Conservation (phyloP, 2,797 vertebrate genomes). For the Crocodylus rhombifer region DNA sequence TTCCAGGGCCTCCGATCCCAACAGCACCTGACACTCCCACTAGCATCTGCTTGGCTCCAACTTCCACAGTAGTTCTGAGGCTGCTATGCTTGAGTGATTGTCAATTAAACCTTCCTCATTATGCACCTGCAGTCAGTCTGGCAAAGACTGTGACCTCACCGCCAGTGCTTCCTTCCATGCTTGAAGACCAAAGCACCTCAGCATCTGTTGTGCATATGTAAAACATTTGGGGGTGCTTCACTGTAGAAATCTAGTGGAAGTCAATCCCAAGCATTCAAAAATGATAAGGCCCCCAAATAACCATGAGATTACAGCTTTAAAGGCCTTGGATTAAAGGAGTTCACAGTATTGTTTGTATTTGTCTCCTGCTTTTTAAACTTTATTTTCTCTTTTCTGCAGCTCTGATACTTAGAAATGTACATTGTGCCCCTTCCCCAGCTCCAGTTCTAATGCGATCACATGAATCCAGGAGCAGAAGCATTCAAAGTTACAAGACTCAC, state of each 20-base stretch:
- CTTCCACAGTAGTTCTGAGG: neutral
- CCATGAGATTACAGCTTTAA: neutral
- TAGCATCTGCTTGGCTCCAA: neutral
- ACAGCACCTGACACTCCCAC: neutral
- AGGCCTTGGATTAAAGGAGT: neutral
- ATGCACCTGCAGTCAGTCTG: neutral
- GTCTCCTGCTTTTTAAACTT: neutral
- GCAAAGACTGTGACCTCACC: neutral
- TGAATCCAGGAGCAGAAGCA: neutral
- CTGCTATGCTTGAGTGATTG: neutral
- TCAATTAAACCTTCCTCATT: constrained; percentile 11
- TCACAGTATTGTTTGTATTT: no score
- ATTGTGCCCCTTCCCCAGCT: neutral
- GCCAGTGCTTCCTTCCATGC: neutral
- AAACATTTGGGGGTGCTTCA: neutral
- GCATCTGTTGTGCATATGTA: neutral
- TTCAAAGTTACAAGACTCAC: neutral
- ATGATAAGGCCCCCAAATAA: neutral
- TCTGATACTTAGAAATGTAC: neutral
- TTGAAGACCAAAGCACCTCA: neutral
- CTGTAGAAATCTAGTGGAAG: neutral
- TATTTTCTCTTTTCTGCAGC: neutral
- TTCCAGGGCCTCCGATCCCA: neutral
- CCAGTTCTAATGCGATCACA: neutral
- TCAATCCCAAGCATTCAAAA: neutral